A percentile compares a stretch with the other conserved stretches of the same genome.
Evolutionary conservation across 2,113 vertebrate genomes (phyloP).

Genomic region (Vidua chalybeata): DNA sequence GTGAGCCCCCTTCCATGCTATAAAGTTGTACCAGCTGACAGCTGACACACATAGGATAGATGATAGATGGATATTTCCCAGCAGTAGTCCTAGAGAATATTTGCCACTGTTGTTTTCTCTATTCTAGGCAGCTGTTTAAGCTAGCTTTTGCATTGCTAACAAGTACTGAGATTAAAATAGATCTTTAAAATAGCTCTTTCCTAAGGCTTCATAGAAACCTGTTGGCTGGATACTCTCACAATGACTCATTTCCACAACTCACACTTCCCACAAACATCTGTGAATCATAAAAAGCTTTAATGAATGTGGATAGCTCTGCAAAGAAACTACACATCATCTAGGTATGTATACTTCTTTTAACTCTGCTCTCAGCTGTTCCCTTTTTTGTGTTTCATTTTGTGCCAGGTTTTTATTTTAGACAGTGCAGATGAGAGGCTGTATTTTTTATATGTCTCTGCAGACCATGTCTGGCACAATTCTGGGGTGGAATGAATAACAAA

Average conservation of each 20-base stretch:
- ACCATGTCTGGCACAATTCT: slow-evolving; percentile 28
- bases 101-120: slow-evolving; percentile 26
- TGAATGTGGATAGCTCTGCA: background rate
- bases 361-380: slow-evolving; percentile 28
- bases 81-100: slow-evolving; percentile 1
- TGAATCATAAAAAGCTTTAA: slow-evolving; percentile 50
- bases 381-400: slow-evolving; percentile 3
- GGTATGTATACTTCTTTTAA: slow-evolving; percentile 4
- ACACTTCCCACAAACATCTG: slow-evolving; percentile 50
- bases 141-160: slow-evolving; percentile 53
- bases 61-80: slow-evolving; percentile 23
- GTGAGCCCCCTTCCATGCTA: background rate
- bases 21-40: background rate
- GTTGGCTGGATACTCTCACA: slow-evolving; percentile 28
- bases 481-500: slow-evolving; percentile 9
- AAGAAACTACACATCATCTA: background rate
- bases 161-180: slow-evolving; percentile 50
- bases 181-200: slow-evolving; percentile 47
- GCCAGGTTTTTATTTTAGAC: slow-evolving; percentile 38
- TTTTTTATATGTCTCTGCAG: background rate
- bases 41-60: background rate
- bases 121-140: slow-evolving; percentile 54
- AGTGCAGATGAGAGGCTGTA: background rate
- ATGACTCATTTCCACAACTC: slow-evolving; percentile 57
- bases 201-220: slow-evolving; percentile 46